Evolutionary conservation across 2,797 vertebrate species (phyloP), one percentile per base, ranked within the genome.

Genomic region (Dromococcyx pavoninus): DNA sequence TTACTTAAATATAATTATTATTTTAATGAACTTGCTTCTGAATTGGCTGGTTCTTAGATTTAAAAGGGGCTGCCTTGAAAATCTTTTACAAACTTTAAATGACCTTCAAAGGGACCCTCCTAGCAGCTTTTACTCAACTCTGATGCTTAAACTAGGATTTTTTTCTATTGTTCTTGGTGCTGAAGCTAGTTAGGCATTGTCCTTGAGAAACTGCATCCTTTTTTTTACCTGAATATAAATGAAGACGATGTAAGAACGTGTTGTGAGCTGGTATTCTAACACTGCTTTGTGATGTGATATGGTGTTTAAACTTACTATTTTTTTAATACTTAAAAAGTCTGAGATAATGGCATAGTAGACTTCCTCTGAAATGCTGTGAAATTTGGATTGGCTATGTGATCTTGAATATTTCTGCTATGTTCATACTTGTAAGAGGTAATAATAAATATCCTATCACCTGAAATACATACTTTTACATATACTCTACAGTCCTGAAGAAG

Each of bases 71-170:
- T 71, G 28, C 24, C 32, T 57, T 39, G 30, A 21, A 75, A 79
- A 83, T 71, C 9, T 37, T n/a, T 50, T 54, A 56, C 4, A 51
- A 70, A 70, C 32, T 37, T 61, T 43, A 53, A 71, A 51, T 44
- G 28, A 79, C 32, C 64, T 93, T 66, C 33, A 53, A 39, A 79
- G 22, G 12, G 32, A 75, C 14, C 33, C 78, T 43, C 35, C 25
- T 22, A 66, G 72, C 13, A 89, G 74, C 43, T 65, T 51, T 70
- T 61, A 58, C 23, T 62, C 18, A 48, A 13, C 33, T 48, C 22
- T 65, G 43, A 54, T n/a, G 60, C 89, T 61, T 50, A 88, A 80
- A 19, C 30, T 79, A 5, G 96, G 80, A 92, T 92, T 95, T 50
- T 44, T 13, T 37, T 22, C 17, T 32, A 35, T 60, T 60, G 32